Conservation (phyloP, 2,888 invertebrate genomes). For the Drosophila meridionalis region DNA sequence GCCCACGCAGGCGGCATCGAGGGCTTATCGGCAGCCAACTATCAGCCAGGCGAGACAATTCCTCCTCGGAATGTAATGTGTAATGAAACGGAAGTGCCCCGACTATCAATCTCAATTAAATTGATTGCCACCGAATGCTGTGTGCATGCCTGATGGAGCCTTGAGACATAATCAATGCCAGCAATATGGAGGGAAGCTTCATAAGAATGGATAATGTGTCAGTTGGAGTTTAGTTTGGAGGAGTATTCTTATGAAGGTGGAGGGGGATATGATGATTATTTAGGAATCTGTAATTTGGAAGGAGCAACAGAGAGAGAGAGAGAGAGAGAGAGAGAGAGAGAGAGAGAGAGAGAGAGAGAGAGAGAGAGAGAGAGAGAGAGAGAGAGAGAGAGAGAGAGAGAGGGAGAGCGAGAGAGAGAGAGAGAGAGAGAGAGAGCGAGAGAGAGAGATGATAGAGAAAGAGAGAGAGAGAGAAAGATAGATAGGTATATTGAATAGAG, state of each 20-base stretch:
- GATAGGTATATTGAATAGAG: not conserved
- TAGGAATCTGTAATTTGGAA: not conserved
- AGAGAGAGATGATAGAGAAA: not conserved
- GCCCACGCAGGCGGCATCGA: constrained; percentile 45
- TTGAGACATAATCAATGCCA: not conserved
- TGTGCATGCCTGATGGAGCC: not conserved
- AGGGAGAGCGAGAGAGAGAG: not conserved
- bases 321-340: not conserved
- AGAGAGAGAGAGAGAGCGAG: not conserved
- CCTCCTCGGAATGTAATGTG: constrained; percentile 70
- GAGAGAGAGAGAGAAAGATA: not conserved
- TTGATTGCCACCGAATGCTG: constrained; percentile 64
- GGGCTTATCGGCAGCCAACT: constrained; percentile 62
- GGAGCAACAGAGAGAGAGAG: not conserved
- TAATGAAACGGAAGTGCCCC: constrained; percentile 73
- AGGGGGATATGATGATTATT: not conserved
- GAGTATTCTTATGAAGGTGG: not conserved
- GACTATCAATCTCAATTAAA: constrained; percentile 79
- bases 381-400: not conserved
- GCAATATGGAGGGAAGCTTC: not conserved
- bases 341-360: not conserved
- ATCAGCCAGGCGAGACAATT: constrained; percentile 55
- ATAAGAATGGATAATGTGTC: not conserved
- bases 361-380: not conserved
- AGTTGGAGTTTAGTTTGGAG: not conserved